Percentiles rank a stretch among this genome's conserved stretches.
phyloP scores from a whole-genome alignment of 2,797 vertebrate species.

The Galagoides demidoff region DNA sequence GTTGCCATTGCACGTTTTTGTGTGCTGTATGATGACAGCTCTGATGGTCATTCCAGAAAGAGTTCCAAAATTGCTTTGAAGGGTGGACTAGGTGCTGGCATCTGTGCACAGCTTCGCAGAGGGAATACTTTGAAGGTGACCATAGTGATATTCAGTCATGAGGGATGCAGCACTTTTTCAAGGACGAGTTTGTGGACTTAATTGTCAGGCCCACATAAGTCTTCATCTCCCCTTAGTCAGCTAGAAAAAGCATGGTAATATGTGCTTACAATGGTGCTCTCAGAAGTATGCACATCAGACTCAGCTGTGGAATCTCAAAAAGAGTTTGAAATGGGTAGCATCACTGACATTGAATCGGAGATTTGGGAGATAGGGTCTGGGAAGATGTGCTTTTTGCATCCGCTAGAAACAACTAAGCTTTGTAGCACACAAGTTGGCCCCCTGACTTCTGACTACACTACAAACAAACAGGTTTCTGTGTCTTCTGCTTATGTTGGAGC shows the following conservation, averaged over 20 bases:
- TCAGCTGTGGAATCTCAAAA: not conserved
- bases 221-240: not conserved
- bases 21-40: no score
- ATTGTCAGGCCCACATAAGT: not conserved
- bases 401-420: not conserved
- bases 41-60: no score
- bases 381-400: not conserved
- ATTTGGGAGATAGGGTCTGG: not conserved
- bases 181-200: no score
- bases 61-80: no score
- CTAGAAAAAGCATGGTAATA: rapidly evolving
- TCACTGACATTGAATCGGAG: rapidly evolving
- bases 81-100: no score
- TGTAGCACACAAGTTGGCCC: not conserved
- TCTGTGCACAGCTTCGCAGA: no score
- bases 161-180: no score
- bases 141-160: no score
- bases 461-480: not conserved
- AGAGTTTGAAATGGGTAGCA: not conserved
- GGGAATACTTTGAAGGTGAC: no score
- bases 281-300: not conserved
- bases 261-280: rapidly evolving
- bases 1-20: no score
- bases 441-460: not conserved
- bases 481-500: not conserved